Conservation (phyloP, 2,797 vertebrate genomes). For the Neosilurus hyrtlii region DNA sequence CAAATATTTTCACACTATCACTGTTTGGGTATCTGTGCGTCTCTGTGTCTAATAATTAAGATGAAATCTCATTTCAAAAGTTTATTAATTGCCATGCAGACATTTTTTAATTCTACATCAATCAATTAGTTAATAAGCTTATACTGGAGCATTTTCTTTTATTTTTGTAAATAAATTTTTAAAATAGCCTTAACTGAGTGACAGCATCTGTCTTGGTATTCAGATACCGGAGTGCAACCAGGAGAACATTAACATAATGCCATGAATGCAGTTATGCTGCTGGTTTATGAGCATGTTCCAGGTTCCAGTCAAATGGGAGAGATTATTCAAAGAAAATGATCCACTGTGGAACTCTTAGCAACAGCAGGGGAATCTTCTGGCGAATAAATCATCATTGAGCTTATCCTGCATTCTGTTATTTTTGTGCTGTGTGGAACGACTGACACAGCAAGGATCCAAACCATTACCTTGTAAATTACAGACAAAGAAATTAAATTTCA, state of each 20-base stretch:
- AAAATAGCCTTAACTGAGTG: background rate
- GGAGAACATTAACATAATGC: conserved; percentile 13
- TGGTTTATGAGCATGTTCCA: conserved; percentile 28
- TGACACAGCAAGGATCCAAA: background rate
- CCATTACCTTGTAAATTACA: conserved; percentile 28
- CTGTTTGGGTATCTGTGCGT: background rate
- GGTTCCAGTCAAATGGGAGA: conserved; percentile 36
- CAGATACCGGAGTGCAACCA: background rate
- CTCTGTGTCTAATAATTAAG: background rate
- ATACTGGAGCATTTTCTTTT: background rate
- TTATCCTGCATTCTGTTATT: conserved; percentile 38
- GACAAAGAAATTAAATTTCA: conserved; percentile 36
- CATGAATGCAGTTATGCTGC: conserved; percentile 13
- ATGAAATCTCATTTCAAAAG: background rate
- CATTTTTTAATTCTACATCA: background rate
- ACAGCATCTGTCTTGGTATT: conserved; percentile 16
- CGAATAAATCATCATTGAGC: conserved; percentile 43
- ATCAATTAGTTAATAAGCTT: background rate
- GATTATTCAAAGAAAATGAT: conserved; percentile 45
- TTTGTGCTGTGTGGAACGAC: conserved; percentile 25
- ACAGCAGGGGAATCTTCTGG: conserved; percentile 17
- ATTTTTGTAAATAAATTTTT: background rate
- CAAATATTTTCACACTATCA: background rate
- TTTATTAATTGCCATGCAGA: background rate
- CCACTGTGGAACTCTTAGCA: conserved; percentile 37